Evolutionary conservation across 2,888 invertebrate species (phyloP).

Genomic region (Dexiosoma caninum): DNA sequence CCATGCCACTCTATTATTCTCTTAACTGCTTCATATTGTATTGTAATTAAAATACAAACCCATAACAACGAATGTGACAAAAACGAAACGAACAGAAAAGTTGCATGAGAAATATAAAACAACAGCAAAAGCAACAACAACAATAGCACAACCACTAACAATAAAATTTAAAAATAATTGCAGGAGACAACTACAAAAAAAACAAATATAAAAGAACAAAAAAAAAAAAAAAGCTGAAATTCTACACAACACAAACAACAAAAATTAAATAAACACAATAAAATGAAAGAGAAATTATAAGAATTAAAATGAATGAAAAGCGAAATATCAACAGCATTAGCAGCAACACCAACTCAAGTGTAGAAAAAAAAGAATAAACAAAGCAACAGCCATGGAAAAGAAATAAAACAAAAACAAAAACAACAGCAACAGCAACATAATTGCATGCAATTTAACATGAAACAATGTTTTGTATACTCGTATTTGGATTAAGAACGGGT

Average conservation of each 20-base stretch:
- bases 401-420: constrained; percentile 37
- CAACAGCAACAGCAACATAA: constrained; percentile 67
- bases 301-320: constrained; percentile 63
- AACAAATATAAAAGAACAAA: too few relatives aligned
- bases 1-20: constrained; percentile 1
- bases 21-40: constrained; percentile 30
- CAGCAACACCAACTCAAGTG: constrained; percentile 46
- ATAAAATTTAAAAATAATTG: constrained; percentile 68
- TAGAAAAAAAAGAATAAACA: constrained; percentile 24
- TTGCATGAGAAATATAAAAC: constrained; percentile 16
- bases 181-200: constrained; percentile 58
- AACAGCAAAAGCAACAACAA: constrained; percentile 34
- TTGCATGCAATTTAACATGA: constrained; percentile 76
- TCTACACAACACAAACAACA: constrained; percentile 31
- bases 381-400: constrained; percentile 42
- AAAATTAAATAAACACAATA: constrained; percentile 41
- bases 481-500: constrained; percentile 58
- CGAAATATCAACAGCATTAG: constrained; percentile 61
- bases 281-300: constrained; percentile 55
- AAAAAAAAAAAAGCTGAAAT: constrained; percentile 30
- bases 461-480: constrained; percentile 73
- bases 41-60: constrained; percentile 59
- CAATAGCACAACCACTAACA: constrained; percentile 52
- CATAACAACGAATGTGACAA: constrained; percentile 56
- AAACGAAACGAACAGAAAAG: constrained; percentile 14